Conservation (phyloP, 2,113 vertebrate genomes). For the Zosterops borbonicus region DNA sequence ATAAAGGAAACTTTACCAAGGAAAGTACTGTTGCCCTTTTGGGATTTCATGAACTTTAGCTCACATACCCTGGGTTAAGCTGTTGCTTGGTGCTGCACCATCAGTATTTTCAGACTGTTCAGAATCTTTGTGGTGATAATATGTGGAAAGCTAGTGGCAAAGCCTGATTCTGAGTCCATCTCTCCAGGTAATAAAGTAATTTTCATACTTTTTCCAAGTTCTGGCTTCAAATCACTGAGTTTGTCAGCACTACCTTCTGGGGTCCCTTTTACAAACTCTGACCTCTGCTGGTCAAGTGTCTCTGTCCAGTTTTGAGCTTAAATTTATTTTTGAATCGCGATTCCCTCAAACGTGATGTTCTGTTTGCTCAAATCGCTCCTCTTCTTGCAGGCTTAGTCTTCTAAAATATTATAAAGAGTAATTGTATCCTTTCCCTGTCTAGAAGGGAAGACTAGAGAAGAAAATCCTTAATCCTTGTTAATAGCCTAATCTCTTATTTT, state of each 20-base stretch:
- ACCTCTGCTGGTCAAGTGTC: conserved; percentile 20
- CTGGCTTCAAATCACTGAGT: not conserved
- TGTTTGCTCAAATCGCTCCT: not conserved
- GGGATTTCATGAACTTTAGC: not conserved
- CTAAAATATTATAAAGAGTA: not conserved
- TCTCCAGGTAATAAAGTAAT: not conserved
- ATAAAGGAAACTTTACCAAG: not conserved
- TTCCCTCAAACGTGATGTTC: not conserved
- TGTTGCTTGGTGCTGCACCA: not conserved
- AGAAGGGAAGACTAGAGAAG: not conserved
- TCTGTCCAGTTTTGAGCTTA: not conserved
- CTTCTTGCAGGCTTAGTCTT: not conserved
- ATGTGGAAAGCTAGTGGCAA: not conserved
- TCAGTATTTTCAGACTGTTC: not conserved
- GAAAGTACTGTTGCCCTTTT: not conserved
- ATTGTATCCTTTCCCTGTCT: not conserved
- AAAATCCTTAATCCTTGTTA: not conserved
- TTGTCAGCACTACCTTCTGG: not conserved
- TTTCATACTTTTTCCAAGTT: not conserved
- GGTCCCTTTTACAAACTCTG: not conserved
- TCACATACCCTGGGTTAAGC: not conserved
- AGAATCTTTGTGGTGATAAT: not conserved
- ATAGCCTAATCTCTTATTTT: not conserved
- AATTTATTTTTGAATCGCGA: not conserved
- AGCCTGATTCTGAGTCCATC: not conserved